phyloP scores from a whole-genome alignment of 2,113 vertebrate species.

The Coregonus clupeaformis region DNA sequence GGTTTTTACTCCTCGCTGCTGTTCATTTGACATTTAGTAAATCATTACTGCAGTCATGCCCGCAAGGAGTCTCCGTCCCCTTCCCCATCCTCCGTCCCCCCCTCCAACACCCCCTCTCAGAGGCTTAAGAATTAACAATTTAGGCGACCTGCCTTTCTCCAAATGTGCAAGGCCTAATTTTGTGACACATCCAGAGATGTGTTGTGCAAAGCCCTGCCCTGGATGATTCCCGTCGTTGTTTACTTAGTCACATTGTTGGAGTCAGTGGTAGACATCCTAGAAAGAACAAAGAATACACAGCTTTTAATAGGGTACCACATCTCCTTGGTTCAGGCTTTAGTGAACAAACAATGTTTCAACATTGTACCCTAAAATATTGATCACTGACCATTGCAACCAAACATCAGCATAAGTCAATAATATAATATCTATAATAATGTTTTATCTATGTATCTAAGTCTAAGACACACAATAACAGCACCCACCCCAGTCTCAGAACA shows the following conservation, averaged over 20 bases:
- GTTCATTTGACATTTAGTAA: conserved; percentile 77
- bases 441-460: too few relatives aligned
- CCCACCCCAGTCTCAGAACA: background rate
- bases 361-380: too few relatives aligned
- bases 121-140: conserved; percentile 60
- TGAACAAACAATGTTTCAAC: too few relatives aligned
- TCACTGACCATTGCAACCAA: background rate
- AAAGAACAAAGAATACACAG: too few relatives aligned
- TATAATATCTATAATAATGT: too few relatives aligned
- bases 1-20: conserved; percentile 67
- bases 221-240: background rate
- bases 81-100: conserved; percentile 16
- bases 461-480: background rate
- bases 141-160: conserved; percentile 62
- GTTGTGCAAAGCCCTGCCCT: conserved; percentile 1
- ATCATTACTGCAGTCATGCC: conserved; percentile 66
- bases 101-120: conserved; percentile 20
- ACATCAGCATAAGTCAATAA: too few relatives aligned
- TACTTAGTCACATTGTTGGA: too few relatives aligned
- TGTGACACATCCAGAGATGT: conserved; percentile 51
- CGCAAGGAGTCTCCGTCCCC: conserved; percentile 27
- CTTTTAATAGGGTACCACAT: too few relatives aligned
- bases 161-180: conserved; percentile 38
- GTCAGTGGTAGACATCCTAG: too few relatives aligned
- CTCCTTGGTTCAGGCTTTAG: too few relatives aligned